Percentiles rank a stretch among this genome's conserved stretches.
Conservation (phyloP, 2,888 invertebrate genomes). For the Pecten maximus region DNA sequence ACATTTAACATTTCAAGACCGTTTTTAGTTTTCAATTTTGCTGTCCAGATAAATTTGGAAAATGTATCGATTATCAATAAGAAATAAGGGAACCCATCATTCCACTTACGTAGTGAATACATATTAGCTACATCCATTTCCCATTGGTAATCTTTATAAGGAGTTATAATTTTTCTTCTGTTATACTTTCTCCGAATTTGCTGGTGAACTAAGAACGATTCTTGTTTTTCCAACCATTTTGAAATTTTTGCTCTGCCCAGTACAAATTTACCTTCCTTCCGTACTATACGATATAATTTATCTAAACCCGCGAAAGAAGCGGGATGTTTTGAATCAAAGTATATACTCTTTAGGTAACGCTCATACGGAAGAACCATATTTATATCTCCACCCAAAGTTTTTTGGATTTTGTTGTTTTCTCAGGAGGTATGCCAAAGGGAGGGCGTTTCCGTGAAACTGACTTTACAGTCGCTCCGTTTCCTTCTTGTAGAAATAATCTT, state of each 20-base stretch:
- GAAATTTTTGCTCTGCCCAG: slow-evolving; percentile 52
- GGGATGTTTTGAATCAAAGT: too few relatives aligned
- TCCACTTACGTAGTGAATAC: slow-evolving; percentile 35
- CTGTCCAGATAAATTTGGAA: slow-evolving; percentile 44
- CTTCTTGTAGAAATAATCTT: too few relatives aligned
- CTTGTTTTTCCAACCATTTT: slow-evolving; percentile 59
- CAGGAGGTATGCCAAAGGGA: too few relatives aligned
- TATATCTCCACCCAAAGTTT: too few relatives aligned
- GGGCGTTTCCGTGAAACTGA: too few relatives aligned
- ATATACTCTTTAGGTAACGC: too few relatives aligned
- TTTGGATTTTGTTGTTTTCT: too few relatives aligned
- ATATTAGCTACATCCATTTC: slow-evolving; percentile 44
- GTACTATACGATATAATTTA: slow-evolving; percentile 58
- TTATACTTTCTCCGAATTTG: slow-evolving; percentile 51
- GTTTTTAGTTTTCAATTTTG: slow-evolving; percentile 42
- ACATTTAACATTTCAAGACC: slow-evolving; percentile 41
- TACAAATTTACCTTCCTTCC: slow-evolving; percentile 58
- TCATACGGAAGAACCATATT: too few relatives aligned
- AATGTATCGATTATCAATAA: slow-evolving; percentile 47
- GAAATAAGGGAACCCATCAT: slow-evolving; percentile 46
- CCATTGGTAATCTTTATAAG: slow-evolving; percentile 54
- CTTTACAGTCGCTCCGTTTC: too few relatives aligned
- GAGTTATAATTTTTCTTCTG: slow-evolving; percentile 52
- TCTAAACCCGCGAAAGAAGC: too few relatives aligned
- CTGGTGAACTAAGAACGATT: slow-evolving; percentile 56